phyloP scores from a whole-genome alignment of 2,797 vertebrate species.

The Tenualosa thibaudeaui region DNA sequence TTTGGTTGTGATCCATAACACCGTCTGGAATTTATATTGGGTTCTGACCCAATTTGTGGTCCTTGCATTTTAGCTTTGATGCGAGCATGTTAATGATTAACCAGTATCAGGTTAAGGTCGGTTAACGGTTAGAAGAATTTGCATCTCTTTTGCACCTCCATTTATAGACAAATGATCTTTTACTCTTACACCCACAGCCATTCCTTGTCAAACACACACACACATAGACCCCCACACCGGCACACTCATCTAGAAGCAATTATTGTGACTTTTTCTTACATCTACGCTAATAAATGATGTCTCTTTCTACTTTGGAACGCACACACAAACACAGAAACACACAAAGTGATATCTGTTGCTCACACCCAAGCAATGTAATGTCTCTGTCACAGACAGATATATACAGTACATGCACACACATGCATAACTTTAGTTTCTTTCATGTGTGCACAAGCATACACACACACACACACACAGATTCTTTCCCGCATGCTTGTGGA shows the following conservation, averaged over 20 bases:
- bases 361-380: neutral
- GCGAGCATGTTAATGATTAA: neutral
- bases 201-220: too few relatives aligned
- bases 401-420: too few relatives aligned
- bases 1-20: too few relatives aligned
- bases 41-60: neutral
- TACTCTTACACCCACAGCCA: neutral
- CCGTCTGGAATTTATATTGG: too few relatives aligned
- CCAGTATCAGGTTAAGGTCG: neutral
- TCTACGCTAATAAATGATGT: neutral
- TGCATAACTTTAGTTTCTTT: too few relatives aligned
- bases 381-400: neutral
- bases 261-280: neutral
- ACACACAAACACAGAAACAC: too few relatives aligned
- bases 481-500: neutral
- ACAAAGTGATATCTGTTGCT: neutral
- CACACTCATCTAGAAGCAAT: neutral
- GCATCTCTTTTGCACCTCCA: neutral
- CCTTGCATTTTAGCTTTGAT: neutral
- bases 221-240: too few relatives aligned
- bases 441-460: too few relatives aligned
- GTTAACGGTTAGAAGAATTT: neutral
- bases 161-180: neutral
- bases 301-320: too few relatives aligned
- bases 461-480: neutral